Evolutionary conservation across 2,113 vertebrate genomes (phyloP).

Genomic region (Eonycteris spelaea): DNA sequence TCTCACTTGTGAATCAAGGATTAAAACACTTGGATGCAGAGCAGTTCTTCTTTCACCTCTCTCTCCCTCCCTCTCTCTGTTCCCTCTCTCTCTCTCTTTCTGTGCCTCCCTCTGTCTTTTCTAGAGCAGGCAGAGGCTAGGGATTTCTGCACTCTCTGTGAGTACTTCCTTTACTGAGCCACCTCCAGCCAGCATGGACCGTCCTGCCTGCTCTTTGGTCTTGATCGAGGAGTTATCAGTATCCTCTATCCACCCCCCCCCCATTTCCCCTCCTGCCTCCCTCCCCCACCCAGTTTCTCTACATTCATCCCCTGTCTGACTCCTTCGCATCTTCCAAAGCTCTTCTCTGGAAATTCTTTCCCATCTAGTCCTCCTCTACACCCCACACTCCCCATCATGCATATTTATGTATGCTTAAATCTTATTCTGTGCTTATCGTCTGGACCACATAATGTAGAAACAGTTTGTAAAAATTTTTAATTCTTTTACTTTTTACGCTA

Average conservation of each 20-base stretch:
- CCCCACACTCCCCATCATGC: neutral
- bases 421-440: neutral
- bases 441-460: neutral
- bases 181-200: neutral
- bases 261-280: rapidly evolving
- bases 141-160: neutral
- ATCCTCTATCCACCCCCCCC: too few relatives aligned
- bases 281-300: rapidly evolving
- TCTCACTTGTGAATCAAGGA: neutral
- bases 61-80: neutral
- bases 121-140: neutral
- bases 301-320: neutral
- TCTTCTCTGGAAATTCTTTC: neutral
- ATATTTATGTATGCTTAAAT: neutral
- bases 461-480: neutral
- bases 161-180: neutral
- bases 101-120: neutral
- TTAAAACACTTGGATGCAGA: neutral
- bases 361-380: rapidly evolving
- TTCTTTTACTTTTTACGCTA: neutral
- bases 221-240: neutral
- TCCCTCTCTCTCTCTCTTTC: neutral
- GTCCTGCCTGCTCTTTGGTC: neutral
- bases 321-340: neutral
- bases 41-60: neutral